Conservation (phyloP, 2,888 invertebrate species). For the Taphrorychus bicolor region DNA sequence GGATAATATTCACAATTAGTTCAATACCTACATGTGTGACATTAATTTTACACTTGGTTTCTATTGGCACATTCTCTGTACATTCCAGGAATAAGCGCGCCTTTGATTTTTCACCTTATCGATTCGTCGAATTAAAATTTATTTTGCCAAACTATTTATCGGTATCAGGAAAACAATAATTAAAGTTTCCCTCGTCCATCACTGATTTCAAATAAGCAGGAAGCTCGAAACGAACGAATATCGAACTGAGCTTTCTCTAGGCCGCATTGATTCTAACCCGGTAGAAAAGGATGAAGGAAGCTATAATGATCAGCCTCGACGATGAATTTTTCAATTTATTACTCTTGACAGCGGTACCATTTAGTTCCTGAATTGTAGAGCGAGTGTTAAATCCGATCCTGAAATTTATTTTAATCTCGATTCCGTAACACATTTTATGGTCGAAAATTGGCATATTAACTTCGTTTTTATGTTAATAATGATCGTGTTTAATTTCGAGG, state of each 20-base stretch:
- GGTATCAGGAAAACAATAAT: slow-evolving; percentile 25
- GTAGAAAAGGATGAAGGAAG: neutral
- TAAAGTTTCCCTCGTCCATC: too few relatives aligned
- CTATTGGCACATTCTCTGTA: too few relatives aligned
- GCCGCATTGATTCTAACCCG: slow-evolving; percentile 28
- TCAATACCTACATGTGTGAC: too few relatives aligned
- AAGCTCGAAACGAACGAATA: slow-evolving; percentile 19
- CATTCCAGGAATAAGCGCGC: too few relatives aligned
- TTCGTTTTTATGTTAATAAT: neutral
- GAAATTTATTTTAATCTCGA: neutral
- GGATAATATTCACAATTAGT: too few relatives aligned
- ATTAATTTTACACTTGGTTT: too few relatives aligned
- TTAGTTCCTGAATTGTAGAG: neutral
- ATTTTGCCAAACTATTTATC: too few relatives aligned
- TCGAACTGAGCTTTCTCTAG: slow-evolving; percentile 32
- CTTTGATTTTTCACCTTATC: too few relatives aligned
- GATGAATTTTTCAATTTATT: slow-evolving; percentile 19
- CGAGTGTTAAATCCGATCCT: neutral
- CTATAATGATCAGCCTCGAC: slow-evolving; percentile 31
- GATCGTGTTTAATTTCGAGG: neutral
- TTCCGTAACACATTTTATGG: neutral
- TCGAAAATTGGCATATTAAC: neutral
- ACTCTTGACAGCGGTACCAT: neutral
- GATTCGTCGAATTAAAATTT: too few relatives aligned
- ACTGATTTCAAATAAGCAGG: slow-evolving; percentile 32